These are phyloP conservation scores for Wiebesia pumilae DNA, from an alignment of 1,140 invertebrate genomes.

Conservation along the genomic window DNA sequence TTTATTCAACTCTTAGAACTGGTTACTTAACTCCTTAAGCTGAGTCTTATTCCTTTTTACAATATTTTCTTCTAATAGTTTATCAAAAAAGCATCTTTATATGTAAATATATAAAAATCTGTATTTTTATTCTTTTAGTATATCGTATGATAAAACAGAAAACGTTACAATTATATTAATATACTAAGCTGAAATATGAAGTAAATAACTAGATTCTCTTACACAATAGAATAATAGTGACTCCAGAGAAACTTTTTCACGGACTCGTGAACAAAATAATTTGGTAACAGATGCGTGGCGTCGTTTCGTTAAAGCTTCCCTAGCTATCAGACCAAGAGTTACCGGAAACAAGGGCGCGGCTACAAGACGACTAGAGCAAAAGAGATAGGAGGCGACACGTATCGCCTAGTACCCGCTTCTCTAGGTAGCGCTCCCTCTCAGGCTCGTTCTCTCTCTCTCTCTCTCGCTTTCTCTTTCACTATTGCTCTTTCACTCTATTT, in stretches of 20 bases:
- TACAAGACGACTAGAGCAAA: constrained; percentile 35
- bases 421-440: not conserved
- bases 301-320: constrained; percentile 66
- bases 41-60: too few relatives aligned
- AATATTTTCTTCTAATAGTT: too few relatives aligned
- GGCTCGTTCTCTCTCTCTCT: not conserved
- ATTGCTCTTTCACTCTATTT: not conserved
- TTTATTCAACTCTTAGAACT: too few relatives aligned
- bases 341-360: constrained; percentile 57
- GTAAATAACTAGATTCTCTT: constrained; percentile 73
- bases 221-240: constrained; percentile 72
- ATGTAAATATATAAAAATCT: too few relatives aligned
- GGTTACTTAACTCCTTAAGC: too few relatives aligned
- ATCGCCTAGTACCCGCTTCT: not conserved
- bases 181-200: constrained; percentile 62
- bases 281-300: constrained; percentile 74
- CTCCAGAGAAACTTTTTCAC: constrained; percentile 72
- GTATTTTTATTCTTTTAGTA: too few relatives aligned
- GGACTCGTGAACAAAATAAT: constrained; percentile 74
- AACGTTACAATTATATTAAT: too few relatives aligned
- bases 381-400: not conserved
- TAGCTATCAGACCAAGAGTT: constrained; percentile 73
- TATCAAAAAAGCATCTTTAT: too few relatives aligned
- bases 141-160: too few relatives aligned
- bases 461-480: not conserved